Evolutionary conservation across 2,888 invertebrate genomes (phyloP).

Genomic region (Cantharis nigra): DNA sequence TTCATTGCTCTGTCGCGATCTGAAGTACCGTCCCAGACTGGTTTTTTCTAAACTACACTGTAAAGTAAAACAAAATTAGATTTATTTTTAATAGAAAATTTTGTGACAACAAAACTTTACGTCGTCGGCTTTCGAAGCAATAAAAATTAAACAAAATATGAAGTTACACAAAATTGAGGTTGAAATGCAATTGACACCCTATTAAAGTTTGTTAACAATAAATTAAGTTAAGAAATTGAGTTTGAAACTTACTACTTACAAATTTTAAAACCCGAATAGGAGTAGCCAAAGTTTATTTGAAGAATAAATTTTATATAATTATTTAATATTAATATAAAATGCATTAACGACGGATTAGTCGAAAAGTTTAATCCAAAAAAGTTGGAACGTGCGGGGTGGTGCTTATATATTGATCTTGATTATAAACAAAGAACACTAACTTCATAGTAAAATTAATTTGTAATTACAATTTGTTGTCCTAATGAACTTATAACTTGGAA

Average conservation of each 20-base stretch:
- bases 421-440: neutral
- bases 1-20: conserved; percentile 73
- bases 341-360: neutral
- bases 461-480: neutral
- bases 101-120: neutral
- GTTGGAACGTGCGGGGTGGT: too few species aligned
- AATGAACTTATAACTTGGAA: neutral
- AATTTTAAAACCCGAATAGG: neutral
- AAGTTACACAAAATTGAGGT: neutral
- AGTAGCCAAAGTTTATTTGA: neutral
- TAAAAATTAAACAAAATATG: neutral
- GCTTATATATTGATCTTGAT: neutral
- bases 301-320: neutral
- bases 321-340: neutral
- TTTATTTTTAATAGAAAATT: conserved; percentile 7
- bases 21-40: conserved; percentile 67
- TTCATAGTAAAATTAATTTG: neutral
- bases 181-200: neutral
- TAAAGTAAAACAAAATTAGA: conserved; percentile 54
- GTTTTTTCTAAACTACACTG: conserved; percentile 73
- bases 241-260: neutral
- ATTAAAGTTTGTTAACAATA: neutral
- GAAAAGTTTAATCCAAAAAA: neutral
- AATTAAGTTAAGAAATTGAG: neutral
- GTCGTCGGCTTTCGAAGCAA: neutral